phyloP scores from a whole-genome alignment of 2,888 invertebrate species.

The Platynereis dumerilii region DNA sequence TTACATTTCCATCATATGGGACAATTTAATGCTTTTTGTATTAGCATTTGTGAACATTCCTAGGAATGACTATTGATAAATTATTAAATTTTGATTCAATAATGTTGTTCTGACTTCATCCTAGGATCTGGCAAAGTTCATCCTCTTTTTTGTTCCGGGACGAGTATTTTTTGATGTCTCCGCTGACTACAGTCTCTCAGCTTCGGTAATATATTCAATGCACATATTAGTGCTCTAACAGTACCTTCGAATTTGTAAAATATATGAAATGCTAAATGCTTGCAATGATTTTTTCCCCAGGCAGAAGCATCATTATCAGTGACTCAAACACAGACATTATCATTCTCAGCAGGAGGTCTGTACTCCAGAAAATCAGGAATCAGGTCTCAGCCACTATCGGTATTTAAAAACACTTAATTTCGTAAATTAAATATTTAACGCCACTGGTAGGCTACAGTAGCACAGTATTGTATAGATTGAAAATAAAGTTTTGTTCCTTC shows the following conservation, averaged over 20 bases:
- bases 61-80: too few species aligned
- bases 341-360: neutral
- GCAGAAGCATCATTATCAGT: neutral
- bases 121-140: conserved; percentile 3
- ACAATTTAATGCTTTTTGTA: too few species aligned
- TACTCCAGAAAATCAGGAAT: neutral
- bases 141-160: neutral
- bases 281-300: neutral
- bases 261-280: neutral
- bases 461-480: too few species aligned
- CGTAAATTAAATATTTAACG: too few species aligned
- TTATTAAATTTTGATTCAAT: neutral
- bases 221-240: too few species aligned
- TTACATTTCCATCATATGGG: too few species aligned
- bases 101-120: neutral
- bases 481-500: too few species aligned
- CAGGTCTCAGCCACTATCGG: neutral
- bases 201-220: too few species aligned
- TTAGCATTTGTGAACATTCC: too few species aligned
- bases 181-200: neutral
- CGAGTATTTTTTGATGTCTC: conserved; percentile 1
- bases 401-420: neutral
- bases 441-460: neutral
- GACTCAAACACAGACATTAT: neutral
- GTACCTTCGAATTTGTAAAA: too few species aligned